Conservation (phyloP, 2,888 invertebrate species). For the Megaustenia siamemsis region DNA sequence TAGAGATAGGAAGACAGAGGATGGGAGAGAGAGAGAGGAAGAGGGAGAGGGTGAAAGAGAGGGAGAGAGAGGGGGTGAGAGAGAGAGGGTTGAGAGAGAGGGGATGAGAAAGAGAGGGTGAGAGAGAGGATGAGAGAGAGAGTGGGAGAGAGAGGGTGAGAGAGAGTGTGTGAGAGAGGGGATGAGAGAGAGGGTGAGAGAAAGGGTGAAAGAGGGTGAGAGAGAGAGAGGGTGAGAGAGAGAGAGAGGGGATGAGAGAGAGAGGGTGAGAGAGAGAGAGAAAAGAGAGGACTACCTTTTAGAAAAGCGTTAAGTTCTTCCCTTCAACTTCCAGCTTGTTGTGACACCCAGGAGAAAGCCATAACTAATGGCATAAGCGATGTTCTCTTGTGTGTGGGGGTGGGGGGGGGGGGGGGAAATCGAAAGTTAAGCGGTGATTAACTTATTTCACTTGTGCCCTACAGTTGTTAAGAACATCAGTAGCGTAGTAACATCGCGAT, state of each 20-base stretch:
- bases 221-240: conserved; percentile 34
- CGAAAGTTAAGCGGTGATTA: no score
- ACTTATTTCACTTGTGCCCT: no score
- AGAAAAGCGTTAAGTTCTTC: no score
- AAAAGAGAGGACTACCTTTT: background rate
- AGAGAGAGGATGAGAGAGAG: conserved; percentile 24
- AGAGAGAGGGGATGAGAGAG: conserved; percentile 36
- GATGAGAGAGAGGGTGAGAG: conserved; percentile 27
- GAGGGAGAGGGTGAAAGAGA: background rate
- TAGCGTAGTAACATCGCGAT: no score
- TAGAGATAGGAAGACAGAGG: background rate
- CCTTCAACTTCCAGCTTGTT: no score
- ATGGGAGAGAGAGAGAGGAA: background rate
- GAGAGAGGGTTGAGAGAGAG: background rate
- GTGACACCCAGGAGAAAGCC: no score
- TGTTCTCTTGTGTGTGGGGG: no score
- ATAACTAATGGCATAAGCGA: no score
- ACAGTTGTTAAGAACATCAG: no score
- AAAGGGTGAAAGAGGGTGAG: conserved; percentile 33
- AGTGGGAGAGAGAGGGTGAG: background rate
- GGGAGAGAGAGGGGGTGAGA: background rate
- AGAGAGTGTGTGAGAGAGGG: background rate
- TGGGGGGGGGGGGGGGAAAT: no score
- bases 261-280: conserved; percentile 35
- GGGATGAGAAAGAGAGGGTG: conserved; percentile 20